Evolutionary conservation across 2,888 invertebrate species (phyloP), one percentile per base, ranked within the genome.

Genomic region (Synanthedon tipuliformis): DNA sequence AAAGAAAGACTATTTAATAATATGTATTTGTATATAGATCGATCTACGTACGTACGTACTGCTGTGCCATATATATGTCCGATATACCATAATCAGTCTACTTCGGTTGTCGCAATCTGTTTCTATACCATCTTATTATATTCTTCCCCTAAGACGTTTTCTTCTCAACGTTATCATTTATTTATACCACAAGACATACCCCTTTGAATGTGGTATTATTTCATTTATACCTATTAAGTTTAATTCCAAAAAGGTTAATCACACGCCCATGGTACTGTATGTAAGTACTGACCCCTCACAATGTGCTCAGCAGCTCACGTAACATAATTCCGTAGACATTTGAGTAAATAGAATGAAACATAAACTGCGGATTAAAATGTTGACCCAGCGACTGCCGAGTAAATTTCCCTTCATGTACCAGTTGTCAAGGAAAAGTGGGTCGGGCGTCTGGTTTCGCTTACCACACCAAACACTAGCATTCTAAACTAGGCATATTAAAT

Each of bases 371-470:
- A 45, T 50, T 50, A 50, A 50, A n/a, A 50, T 27, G 50, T 34
- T 23, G 50, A 34, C 27, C 13, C 40, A 12, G n/a, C 11, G 40
- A 13, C 15, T 40, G 51, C 34, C 69, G 64, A 72, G 65, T 73
- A 67, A 75, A 75, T 82, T 79, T 81, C 77, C 77, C 73, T 78
- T 79, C 69, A 71, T 74, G 70, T 75, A 67, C 66, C 69, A 70
- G 66, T 74, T 73, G 69, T 71, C 68, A 71, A 75, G 68, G 78
- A 82, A 83, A 34, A 82, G 81, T 81, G 68, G 80, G 81, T 77
- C 79, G 53, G 55, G 49, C 63, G 75, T 78, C 75, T 77, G 71
- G 74, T 78, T 78, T 72, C 68, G 66, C 68, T 68, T 58, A 62
- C 63, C 59, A 60, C 62, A 53, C 55, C 7, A 34, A 34, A 34